Conservation (phyloP, 2,797 vertebrate genomes). For the Mormyrus proboscirostris region DNA sequence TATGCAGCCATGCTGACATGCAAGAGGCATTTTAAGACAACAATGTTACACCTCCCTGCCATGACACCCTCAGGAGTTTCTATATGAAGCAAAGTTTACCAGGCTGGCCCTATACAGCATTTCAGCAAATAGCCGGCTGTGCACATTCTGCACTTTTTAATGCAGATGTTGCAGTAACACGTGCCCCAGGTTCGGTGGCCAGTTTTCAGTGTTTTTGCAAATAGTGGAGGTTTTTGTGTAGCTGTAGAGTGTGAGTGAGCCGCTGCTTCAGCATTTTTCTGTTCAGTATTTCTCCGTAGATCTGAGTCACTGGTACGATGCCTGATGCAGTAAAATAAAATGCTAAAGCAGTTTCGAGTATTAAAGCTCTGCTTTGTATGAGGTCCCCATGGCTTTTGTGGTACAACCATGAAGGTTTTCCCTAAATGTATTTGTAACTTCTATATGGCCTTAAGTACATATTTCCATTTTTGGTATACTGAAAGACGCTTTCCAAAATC, state of each 20-base stretch:
- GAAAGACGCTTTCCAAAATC: background rate
- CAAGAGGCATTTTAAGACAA: background rate
- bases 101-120: background rate
- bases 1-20: background rate
- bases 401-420: conserved; percentile 27
- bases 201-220: background rate
- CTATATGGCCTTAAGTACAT: conserved; percentile 23
- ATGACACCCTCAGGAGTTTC: background rate
- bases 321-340: background rate
- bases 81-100: background rate
- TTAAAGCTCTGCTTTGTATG: background rate
- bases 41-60: background rate
- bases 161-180: background rate
- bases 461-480: background rate
- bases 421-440: conserved; percentile 44
- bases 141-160: background rate
- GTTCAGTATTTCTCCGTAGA: background rate
- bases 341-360: background rate
- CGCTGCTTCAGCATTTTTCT: background rate
- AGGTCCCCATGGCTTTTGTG: background rate
- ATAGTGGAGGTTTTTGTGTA: background rate
- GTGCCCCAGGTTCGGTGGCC: background rate
- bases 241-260: background rate
- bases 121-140: background rate
- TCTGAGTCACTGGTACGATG: background rate